These are phyloP conservation scores for Habropoda laboriosa DNA, from an alignment of 1,140 invertebrate species.

Conservation along the genomic window DNA sequence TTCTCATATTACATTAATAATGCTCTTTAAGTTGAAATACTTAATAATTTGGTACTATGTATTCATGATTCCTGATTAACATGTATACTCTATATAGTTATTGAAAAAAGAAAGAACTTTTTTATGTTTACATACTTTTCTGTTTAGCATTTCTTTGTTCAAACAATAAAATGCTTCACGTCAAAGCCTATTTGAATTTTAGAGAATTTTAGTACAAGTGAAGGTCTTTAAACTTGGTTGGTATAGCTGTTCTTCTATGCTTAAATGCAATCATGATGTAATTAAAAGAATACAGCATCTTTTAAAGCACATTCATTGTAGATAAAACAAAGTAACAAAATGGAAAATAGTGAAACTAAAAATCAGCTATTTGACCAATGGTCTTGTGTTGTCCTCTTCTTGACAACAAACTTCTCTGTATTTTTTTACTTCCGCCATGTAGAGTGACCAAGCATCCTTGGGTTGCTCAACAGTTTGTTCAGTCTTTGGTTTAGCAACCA, in stretches of 20 bases:
- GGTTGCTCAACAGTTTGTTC: constrained; percentile 85
- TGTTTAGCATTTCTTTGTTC: not conserved
- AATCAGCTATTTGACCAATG: constrained; percentile 90
- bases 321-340: constrained; percentile 48
- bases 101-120: not conserved
- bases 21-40: constrained; percentile 18
- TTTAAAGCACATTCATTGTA: constrained; percentile 34
- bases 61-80: constrained; percentile 16
- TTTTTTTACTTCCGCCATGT: constrained; percentile 95
- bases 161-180: not conserved
- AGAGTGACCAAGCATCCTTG: constrained; percentile 95
- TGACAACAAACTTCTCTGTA: constrained; percentile 95
- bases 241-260: not conserved
- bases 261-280: constrained; percentile 17
- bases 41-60: constrained; percentile 16
- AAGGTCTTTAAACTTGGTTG: not conserved
- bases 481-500: constrained; percentile 92
- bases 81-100: constrained; percentile 25
- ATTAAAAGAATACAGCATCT: constrained; percentile 24
- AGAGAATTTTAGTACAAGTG: constrained; percentile 19
- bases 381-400: constrained; percentile 94
- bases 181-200: not conserved
- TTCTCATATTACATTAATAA: constrained; percentile 17
- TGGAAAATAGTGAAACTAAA: constrained; percentile 23
- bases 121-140: not conserved